A percentile compares a stretch with the other conserved stretches of the same genome.
Evolutionary conservation across 2,113 vertebrate genomes (phyloP).

Genomic region (Takifugu flavidus): DNA sequence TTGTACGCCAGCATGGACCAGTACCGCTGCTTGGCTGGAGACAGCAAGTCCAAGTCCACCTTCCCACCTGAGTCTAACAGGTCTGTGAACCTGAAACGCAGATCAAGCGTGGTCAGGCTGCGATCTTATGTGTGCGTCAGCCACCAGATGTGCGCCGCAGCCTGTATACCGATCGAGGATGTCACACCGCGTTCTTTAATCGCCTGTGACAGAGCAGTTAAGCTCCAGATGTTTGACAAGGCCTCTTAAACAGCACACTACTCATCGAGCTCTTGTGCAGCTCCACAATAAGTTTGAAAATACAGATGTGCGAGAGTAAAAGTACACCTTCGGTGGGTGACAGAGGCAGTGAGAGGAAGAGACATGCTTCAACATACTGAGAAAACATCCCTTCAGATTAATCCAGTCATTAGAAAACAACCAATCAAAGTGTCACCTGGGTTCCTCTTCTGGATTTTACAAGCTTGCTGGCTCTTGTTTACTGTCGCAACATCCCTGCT

Average conservation of each 20-base stretch:
- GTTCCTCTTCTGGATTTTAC: conserved; percentile 73
- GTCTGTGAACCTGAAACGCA: conserved; percentile 84
- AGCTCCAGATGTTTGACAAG: conserved; percentile 94
- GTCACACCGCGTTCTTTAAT: conserved; percentile 95
- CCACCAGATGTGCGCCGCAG: conserved; percentile 49
- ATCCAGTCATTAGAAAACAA: conserved; percentile 76
- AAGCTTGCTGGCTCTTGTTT: conserved; percentile 71
- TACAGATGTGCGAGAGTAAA: conserved; percentile 15
- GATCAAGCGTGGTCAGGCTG: conserved; percentile 12
- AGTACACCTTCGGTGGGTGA: conserved; percentile 22
- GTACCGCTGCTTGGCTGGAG: conserved; percentile 84
- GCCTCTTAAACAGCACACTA: conserved; percentile 69
- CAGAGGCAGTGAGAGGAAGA: conserved; percentile 6
- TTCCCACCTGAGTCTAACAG: conserved; percentile 85
- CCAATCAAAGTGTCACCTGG: conserved; percentile 75
- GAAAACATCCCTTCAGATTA: conserved; percentile 70
- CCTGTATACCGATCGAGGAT: conserved; percentile 92
- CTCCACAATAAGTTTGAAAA: conserved; percentile 47
- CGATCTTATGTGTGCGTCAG: conserved; percentile 2
- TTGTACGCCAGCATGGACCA: conserved; percentile 98
- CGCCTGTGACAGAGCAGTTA: conserved; percentile 95
- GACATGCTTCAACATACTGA: conserved; percentile 34
- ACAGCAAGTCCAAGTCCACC: conserved; percentile 84
- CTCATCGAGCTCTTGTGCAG: conserved; percentile 56
- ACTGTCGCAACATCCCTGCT: conserved; percentile 72